Evolutionary conservation across 2,797 vertebrate species (phyloP), one percentile per base, ranked within the genome.

Genomic region (Gouania willdenowi): DNA sequence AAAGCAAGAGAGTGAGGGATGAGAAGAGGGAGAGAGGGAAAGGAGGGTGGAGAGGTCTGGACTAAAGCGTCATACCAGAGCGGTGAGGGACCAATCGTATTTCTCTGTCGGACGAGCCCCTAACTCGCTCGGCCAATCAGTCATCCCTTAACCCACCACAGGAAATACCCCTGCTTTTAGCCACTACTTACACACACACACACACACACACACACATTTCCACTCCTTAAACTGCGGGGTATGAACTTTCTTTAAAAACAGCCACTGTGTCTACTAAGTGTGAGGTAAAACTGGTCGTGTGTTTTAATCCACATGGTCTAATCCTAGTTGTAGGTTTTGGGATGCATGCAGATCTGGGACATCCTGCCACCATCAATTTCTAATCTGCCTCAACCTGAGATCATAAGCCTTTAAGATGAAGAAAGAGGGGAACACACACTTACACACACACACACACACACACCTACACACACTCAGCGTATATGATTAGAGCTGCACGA

Each of bases 51-150:
- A 63, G 63, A 58, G 60, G 71, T 65, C 41, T 61, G 70, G 53
- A 71, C 57, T 69, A 22, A 42, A 76, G 79, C 81, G 71, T 84
- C 82, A 84, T 81, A 76, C 79, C 79, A 75, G 71, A 77, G 58
- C 55, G n/a, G 48, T 28, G 4, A 58, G 35, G 44, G 66, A 40
- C 81, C 82, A 82, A 84, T 85, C 32, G 9, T 18, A 0, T 27
- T 21, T 40, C 61, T 70, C 57, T 4, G n/a, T 80, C 21, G 39
- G 80, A 82, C 83, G 77, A 85, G 84, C 84, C 84, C 82, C 81
- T 81, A 71, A 68, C 45, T 42, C 28, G 63, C 12, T 36, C 12
- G 54, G 56, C 79, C 81, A 83, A 86, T 86, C 71, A 54, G 14
- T 67, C 50, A 49, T 37, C 56, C 21, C 61, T 57, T 62, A 54